Conservation (phyloP, 1,140 invertebrate species). For the Zeugodacus cucurbitae region DNA sequence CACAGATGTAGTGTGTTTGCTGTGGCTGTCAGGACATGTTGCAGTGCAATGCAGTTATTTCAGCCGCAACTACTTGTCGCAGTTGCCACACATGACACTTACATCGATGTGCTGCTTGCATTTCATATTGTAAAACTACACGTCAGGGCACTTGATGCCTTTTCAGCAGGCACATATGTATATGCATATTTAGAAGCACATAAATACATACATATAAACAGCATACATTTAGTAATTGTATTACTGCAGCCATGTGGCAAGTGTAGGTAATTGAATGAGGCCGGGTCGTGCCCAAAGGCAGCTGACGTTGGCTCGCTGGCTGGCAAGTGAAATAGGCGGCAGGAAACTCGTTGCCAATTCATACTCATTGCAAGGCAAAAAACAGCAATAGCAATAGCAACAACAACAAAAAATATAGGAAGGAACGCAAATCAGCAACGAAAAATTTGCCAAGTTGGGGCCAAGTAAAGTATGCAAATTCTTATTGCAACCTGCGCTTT, state of each 20-base stretch:
- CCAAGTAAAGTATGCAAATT: conserved; percentile 20
- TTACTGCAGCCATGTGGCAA: conserved; percentile 36
- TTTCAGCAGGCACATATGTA: not conserved
- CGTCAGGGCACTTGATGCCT: not conserved
- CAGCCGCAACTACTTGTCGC: conserved; percentile 12
- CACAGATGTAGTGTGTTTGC: not conserved
- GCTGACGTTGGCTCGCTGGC: no score
- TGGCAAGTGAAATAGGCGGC: not conserved
- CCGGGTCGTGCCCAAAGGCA: conserved; percentile 27
- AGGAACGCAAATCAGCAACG: not conserved
- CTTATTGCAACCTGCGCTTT: not conserved
- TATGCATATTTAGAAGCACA: not conserved
- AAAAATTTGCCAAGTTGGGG: conserved; percentile 11
- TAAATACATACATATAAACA: not conserved
- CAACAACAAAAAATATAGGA: not conserved
- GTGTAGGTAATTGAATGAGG: conserved; percentile 37
- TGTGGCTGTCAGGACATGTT: conserved; percentile 20
- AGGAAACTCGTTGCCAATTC: conserved; percentile 28
- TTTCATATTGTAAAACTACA: conserved; percentile 4
- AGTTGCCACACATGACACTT: not conserved
- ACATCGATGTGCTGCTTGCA: not conserved
- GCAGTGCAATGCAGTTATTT: not conserved
- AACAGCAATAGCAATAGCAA: not conserved
- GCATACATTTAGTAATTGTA: conserved; percentile 29
- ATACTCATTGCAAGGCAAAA: not conserved